Conservation (phyloP, 2,113 vertebrate species). For the Stegostoma tigrinum region DNA sequence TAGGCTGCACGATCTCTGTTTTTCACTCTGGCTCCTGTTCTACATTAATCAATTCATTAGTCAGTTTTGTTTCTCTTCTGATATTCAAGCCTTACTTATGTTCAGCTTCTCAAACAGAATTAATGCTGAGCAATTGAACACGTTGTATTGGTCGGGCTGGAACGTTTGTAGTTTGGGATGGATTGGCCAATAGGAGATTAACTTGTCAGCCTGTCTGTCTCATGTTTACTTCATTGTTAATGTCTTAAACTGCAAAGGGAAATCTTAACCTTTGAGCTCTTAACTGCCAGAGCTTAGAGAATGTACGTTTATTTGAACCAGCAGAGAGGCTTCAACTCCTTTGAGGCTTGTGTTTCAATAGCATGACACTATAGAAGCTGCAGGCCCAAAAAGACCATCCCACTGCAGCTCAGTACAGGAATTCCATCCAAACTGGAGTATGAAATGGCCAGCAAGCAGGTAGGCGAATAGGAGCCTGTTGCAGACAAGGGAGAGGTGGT, state of each 20-base stretch:
- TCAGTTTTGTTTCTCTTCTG: neutral
- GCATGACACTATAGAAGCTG: neutral
- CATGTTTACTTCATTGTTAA: neutral
- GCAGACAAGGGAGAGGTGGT: no score
- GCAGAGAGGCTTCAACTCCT: neutral
- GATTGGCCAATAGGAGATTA: neutral
- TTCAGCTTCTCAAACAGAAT: neutral
- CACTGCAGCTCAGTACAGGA: neutral
- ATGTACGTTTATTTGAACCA: neutral
- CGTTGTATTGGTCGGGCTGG: neutral
- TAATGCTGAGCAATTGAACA: neutral
- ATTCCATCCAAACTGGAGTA: no score
- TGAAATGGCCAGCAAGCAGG: neutral
- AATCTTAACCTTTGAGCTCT: neutral
- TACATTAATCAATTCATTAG: neutral
- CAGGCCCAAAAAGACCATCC: neutral
- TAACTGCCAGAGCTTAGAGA: neutral
- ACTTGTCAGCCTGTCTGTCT: neutral
- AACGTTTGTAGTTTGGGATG: neutral
- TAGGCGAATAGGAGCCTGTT: neutral
- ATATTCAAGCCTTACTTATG: neutral
- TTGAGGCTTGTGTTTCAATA: neutral
- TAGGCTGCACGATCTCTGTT: neutral
- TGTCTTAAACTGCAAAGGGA: neutral
- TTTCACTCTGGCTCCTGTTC: neutral